Base-by-base conservation (phyloP, 2,113 vertebrate species). In the Dryoscopus gambensis region DNA sequence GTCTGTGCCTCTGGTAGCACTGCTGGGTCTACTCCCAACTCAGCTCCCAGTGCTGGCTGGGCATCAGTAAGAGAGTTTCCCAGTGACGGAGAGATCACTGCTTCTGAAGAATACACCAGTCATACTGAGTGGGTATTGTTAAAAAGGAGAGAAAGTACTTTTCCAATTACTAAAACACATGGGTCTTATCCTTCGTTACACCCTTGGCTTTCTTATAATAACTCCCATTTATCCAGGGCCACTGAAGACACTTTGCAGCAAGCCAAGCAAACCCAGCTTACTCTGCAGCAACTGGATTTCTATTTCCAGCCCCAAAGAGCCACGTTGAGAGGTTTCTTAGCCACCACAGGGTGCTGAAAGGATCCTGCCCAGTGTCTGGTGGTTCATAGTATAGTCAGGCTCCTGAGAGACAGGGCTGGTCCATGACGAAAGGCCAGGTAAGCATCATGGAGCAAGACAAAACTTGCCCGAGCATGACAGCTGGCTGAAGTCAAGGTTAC, bases 401-500 rank as follows among this genome's bases (percentile, higher is more conserved):
- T 76, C 35, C 42, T 31, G 53, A 50, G 31, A 80, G 50, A 69
- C 77, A 46, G 63, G 94, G 56, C 55, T 89, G 85, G 47, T 62
- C 52, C 2, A 0, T 78, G 70, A 91, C 2, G 2, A 74, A 94
- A 93, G 69, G 92, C 85, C 86, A 93, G 71, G 67, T 62, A 69
- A 86, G 59, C 86, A 22, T 23, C 55, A 62, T 0, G 0, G 63
- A 89, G 75, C 95, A 78, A 85, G 97, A 96, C 1, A 17, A 83
- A 95, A 94, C 96, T 46, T 84, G 95, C 76, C 89, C 0, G 0
- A 60, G n/a, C 11, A 6, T 3, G 73, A 87, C 57, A 83, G 88
- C 83, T 95, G 95, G 59, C 82, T 39, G 52, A 84, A 96, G 84
- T 68, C 47, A 55, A 46, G 65, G 84, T 82, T 78, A 78, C 75